Conservation (phyloP, 2,888 invertebrate species). For the Tetranychus piercei region DNA sequence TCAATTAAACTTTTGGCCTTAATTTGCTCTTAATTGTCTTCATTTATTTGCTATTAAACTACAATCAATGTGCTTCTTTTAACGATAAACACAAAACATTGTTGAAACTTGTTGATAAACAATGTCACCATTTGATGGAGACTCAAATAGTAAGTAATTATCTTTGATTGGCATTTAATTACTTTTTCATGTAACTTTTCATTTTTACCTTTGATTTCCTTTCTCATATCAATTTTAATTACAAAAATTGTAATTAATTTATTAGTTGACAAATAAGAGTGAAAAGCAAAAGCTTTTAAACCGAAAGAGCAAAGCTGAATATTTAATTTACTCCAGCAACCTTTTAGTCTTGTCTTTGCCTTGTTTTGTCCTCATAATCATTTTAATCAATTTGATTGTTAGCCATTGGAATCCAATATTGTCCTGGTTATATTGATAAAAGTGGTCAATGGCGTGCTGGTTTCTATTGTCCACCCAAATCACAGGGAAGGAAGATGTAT, state of each 20-base stretch:
- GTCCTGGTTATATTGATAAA: constrained; percentile 10
- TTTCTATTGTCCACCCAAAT: constrained; percentile 8
- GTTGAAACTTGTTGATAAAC: background rate
- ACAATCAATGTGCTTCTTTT: no score
- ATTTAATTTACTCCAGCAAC: background rate
- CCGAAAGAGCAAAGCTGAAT: background rate
- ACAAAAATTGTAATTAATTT: no score
- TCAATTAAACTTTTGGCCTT: no score
- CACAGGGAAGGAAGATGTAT: background rate
- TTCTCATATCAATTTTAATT: no score
- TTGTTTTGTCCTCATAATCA: background rate
- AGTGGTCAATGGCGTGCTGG: constrained; percentile 4
- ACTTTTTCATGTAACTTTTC: background rate
- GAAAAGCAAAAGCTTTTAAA: no score
- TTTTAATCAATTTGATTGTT: background rate
- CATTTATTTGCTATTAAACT: no score
- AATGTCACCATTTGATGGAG: background rate
- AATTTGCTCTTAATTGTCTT: no score
- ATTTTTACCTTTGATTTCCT: no score
- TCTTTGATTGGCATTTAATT: background rate
- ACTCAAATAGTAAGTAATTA: background rate
- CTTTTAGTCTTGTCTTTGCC: background rate
- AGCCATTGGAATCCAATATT: constrained; percentile 12
- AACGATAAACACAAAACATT: background rate
- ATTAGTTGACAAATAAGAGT: no score